A percentile compares a stretch with the other conserved stretches of the same genome.
Conservation (phyloP, 2,888 invertebrate species). For the Gandaritis pyraliata region DNA sequence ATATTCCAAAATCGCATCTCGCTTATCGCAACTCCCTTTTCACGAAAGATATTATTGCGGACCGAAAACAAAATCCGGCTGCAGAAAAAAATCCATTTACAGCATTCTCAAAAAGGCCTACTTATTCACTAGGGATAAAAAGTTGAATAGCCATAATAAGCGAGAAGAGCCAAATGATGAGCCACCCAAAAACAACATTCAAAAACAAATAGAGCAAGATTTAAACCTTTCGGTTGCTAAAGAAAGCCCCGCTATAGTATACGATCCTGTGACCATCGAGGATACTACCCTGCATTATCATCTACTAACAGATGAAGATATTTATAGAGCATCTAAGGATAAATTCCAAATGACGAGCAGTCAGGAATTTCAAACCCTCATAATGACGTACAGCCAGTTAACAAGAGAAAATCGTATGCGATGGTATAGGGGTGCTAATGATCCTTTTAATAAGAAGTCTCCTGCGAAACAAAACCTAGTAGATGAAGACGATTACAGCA, state of each 20-base stretch:
- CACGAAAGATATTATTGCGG: constrained; percentile 1
- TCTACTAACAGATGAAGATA: not conserved
- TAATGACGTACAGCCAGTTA: constrained; percentile 5
- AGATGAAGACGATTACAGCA: not conserved
- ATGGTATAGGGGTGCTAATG: not conserved
- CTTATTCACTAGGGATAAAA: not conserved
- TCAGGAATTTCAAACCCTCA: constrained; percentile 5
- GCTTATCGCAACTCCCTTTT: not conserved
- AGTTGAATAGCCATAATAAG: not conserved
- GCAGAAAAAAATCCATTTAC: constrained; percentile 2
- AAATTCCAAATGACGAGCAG: not conserved
- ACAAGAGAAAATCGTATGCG: constrained; percentile 2
- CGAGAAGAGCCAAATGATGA: not conserved
- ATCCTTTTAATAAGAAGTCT: not conserved
- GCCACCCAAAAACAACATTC: not conserved
- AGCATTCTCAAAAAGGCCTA: not conserved
- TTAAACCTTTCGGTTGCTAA: not conserved
- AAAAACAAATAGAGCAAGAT: not conserved
- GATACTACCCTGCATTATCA: not conserved
- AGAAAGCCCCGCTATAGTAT: not conserved
- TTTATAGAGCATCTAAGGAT: not conserved
- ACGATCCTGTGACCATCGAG: not conserved
- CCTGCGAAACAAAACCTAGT: not conserved
- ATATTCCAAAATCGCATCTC: not conserved
- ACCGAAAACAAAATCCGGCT: not conserved